Base-by-base conservation (phyloP, 2,888 invertebrate species). In the Scaptomyza polygonia region DNA sequence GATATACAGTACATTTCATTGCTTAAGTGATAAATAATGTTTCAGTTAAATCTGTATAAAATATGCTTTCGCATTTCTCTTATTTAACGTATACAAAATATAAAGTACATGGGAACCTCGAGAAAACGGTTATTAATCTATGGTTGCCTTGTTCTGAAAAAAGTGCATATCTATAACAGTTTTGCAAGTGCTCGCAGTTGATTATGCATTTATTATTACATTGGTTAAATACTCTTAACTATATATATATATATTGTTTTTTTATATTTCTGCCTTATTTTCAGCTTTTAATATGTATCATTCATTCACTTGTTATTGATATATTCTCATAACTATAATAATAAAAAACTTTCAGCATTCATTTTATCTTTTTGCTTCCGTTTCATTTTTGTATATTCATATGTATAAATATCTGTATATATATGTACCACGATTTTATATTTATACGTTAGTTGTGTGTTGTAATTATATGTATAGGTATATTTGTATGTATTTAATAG, bases 271-370 rank as follows among this genome's bases (percentile, higher is more conserved):
- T 79, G 83, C 83, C 85, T 77, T 85, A 69, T 67, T 79, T 78
- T 78, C 83, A 79, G 86, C 85, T 75, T 77, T 88, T 70, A 77
- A 82, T 81, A 80, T 86, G 78, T 81, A 67, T 81, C 65, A 54
- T 70, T 80, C 62, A 66, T 65, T 67, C 59, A 67, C 59, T 65
- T 72, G 65, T 57, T 77, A 55, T 75, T 77, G 67, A 70, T 73
- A 69, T 72, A 62, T 68, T 67, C 75, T 68, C 71, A 68, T 75
- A 79, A 78, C 69, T 88, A 25, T 25, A 25, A 25, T 25, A 77
- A 76, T 88, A 76, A 74, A 85, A 79, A 79, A 67, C 67, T 55
- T 63, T 76, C 65, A 61, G 68, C 56, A 63, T 67, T 48, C 36
- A 45, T 64, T 36, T 45, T 39, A 49, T 49, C 42, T 56, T 58